Conservation (phyloP, 2,888 invertebrate genomes). For the Ochropleura leucogaster region DNA sequence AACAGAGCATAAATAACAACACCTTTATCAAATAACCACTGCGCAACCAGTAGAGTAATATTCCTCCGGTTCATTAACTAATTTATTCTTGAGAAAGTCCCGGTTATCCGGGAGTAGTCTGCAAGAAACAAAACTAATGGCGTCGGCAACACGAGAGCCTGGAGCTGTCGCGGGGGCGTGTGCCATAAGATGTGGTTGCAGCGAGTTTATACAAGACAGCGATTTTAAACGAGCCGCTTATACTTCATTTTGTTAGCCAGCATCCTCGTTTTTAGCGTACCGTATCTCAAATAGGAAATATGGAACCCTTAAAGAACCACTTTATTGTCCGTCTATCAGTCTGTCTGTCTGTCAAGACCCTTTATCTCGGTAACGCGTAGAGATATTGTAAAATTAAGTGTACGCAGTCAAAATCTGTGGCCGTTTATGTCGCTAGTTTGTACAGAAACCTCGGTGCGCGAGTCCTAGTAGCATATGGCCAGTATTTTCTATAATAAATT, state of each 20-base stretch:
- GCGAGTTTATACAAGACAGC: constrained; percentile 33
- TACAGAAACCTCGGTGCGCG: too few relatives aligned
- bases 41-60: constrained; percentile 72
- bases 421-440: too few relatives aligned
- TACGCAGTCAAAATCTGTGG: too few relatives aligned
- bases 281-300: not conserved
- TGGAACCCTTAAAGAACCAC: too few relatives aligned
- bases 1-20: constrained; percentile 70
- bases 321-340: too few relatives aligned
- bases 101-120: constrained; percentile 81
- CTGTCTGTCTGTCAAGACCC: too few relatives aligned
- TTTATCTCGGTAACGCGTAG: too few relatives aligned
- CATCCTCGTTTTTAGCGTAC: not conserved
- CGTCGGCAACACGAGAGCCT: constrained; percentile 85
- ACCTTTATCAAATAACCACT: constrained; percentile 77
- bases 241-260: not conserved
- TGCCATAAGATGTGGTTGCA: constrained; percentile 61
- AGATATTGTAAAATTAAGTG: too few relatives aligned
- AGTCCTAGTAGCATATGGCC: too few relatives aligned
- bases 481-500: too few relatives aligned
- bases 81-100: constrained; percentile 85
- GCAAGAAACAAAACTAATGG: constrained; percentile 89
- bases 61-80: constrained; percentile 86
- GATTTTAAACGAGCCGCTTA: constrained; percentile 14
- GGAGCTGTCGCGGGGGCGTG: constrained; percentile 60